Percentiles rank a stretch among this genome's conserved stretches.
Conservation (phyloP, 30 jellyfish, hydroid and myxozoan genomes). For the Hydra vulgaris region DNA sequence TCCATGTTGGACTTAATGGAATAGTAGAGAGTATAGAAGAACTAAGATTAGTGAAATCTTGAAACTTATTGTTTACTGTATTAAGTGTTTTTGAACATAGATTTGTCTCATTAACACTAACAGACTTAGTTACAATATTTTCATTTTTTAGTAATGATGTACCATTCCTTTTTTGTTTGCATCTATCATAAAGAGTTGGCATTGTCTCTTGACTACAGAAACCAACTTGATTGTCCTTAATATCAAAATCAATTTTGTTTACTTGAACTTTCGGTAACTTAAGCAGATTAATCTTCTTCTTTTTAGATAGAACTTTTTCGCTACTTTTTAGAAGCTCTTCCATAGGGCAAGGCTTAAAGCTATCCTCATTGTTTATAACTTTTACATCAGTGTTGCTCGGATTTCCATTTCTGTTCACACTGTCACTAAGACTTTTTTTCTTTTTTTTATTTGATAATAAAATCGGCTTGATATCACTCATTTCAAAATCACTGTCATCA, state of each 20-base stretch:
- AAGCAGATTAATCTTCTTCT: not conserved
- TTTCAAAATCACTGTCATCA: not conserved
- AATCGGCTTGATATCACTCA: not conserved
- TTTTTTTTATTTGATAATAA: not conserved
- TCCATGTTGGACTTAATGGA: not conserved
- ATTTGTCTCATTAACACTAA: no score
- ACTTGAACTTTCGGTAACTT: constrained; percentile 11
- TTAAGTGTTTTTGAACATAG: no score
- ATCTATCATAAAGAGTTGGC: constrained; percentile 33
- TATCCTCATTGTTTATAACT: no score
- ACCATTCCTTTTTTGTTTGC: constrained; percentile 14
- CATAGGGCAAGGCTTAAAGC: constrained; percentile 25
- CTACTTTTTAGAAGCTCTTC: constrained; percentile 13
- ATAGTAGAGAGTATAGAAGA: not conserved
- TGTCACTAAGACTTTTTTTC: not conserved
- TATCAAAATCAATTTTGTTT: not conserved
- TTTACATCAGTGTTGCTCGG: not conserved
- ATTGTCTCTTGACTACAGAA: constrained; percentile 33
- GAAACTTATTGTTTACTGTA: not conserved
- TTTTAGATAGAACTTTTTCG: not conserved
- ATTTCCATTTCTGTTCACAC: not conserved
- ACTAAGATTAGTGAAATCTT: not conserved
- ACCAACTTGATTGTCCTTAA: constrained; percentile 24
- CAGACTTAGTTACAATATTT: no score
- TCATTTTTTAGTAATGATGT: not conserved